Evolutionary conservation across 2,888 invertebrate species (phyloP).

Genomic region (Cerceris rybyensis): DNA sequence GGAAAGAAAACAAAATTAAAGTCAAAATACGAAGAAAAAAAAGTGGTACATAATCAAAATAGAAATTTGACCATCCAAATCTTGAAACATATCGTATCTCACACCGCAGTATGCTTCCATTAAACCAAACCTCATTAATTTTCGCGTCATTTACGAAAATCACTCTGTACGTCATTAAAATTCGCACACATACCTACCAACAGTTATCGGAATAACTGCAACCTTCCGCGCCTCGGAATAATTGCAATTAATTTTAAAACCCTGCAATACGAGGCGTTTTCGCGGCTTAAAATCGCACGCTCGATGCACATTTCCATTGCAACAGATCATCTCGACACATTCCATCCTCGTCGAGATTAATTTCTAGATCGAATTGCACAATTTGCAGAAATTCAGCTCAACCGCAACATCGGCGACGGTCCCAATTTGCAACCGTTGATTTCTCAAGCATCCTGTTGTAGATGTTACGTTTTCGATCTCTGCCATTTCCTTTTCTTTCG

Average conservation of each 20-base stretch:
- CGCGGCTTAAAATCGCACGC: neutral
- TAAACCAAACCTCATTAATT: neutral
- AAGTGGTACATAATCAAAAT: neutral
- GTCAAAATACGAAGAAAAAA: neutral
- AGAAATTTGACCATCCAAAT: neutral
- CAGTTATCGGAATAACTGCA: too few species aligned
- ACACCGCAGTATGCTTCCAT: neutral
- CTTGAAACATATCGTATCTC: neutral
- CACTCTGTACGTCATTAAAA: too few species aligned
- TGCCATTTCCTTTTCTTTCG: constrained; percentile 5
- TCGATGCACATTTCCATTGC: too few species aligned
- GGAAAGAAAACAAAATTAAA: neutral
- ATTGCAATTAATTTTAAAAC: neutral
- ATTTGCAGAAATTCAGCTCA: constrained; percentile 9
- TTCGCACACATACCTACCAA: too few species aligned
- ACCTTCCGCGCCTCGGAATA: neutral
- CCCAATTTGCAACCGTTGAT: constrained; percentile 12
- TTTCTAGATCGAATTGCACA: constrained; percentile 5
- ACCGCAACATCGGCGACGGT: neutral
- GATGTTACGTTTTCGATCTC: constrained; percentile 11
- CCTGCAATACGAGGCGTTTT: neutral
- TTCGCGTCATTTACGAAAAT: neutral
- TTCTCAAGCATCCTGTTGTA: constrained; percentile 4
- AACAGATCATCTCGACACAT: neutral
- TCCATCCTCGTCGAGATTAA: neutral